Percentiles rank a stretch among this genome's conserved stretches.
Conservation (phyloP, 2,797 vertebrate genomes). For the Aphelocoma californica region DNA sequence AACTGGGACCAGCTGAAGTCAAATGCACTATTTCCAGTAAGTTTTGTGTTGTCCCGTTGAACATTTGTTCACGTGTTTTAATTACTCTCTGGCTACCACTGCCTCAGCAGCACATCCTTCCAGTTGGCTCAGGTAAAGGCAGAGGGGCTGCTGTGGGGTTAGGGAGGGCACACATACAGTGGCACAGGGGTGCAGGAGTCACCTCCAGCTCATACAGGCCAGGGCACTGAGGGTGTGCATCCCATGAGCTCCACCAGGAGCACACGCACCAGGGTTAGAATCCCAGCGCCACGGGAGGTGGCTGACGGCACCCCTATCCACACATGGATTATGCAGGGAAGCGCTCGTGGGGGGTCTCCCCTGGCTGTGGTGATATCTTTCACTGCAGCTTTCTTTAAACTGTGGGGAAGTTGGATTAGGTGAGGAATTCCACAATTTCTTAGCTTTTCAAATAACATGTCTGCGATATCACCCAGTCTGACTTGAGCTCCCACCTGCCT, state of each 20-base stretch:
- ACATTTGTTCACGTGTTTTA: not conserved
- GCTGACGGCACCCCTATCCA: not conserved
- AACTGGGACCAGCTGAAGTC: not conserved
- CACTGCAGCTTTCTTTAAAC: constrained; percentile 65
- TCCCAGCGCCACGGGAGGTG: fast-evolving
- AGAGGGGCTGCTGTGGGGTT: not conserved
- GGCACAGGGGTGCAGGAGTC: not conserved
- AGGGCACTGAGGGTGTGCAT: not conserved
- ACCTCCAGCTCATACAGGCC: not conserved
- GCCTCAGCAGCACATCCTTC: not conserved
- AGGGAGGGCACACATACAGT: not conserved
- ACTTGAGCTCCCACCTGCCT: constrained; percentile 51
- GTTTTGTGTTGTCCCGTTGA: not conserved
- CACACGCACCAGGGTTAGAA: not conserved
- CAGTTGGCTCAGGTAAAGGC: not conserved
- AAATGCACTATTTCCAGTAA: not conserved
- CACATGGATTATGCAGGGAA: not conserved
- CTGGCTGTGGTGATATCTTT: constrained; percentile 14
- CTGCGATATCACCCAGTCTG: constrained; percentile 46
- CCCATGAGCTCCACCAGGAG: fast-evolving
- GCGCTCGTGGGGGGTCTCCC: constrained; percentile 29
- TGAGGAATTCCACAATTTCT: constrained; percentile 72
- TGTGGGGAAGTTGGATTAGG: constrained; percentile 72
- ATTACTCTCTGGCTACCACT: not conserved
- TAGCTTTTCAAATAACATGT: constrained; percentile 72